Base-by-base conservation (phyloP, 1,140 invertebrate genomes). In the Lethrus apterus region DNA sequence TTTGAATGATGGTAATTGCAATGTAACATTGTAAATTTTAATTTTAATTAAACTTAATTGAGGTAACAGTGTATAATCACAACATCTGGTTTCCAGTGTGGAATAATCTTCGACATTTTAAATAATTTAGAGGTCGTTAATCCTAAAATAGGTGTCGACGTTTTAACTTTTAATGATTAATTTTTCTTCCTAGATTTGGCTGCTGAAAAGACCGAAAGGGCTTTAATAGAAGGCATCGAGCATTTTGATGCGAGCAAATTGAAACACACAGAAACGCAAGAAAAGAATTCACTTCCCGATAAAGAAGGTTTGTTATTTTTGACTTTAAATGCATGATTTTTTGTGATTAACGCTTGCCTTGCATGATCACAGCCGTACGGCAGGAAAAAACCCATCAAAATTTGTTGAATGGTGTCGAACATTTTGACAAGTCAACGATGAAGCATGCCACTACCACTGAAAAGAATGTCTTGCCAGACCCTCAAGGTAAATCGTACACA, bases 201-300 rank as follows among this genome's bases (percentile, higher is more conserved):
- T 35, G 78, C 84, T 31, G 89, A 92, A 65, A 93, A 91, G 69
- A 87, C 75, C 45, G 86, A 90, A 67, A 81, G 89, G 68, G 86
- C 84, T 31, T 68, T 93, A 31, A 79, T 92, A 57, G 82, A 85
- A 59, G 85, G 86, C 34, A 89, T 93, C 55, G 86, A 89, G 65
- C 77, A 76, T 46, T 93, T 93, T 63, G 83, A 92, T 66, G 71
- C 83, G 32, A 78, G 72, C 48, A 82, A 83, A 64, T 71, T 96
- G 66, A 95, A 94, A 70, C 92, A 91, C 63, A 89, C 90, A 15
- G 84, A 91, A 68, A 95, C 92, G 21, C 77, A 89, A 59, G 91
- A 94, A 66, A 96, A 96, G 69, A 92, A 93, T 67, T 80, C 88
- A 31, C 78, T 96, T 57, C 93, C 93, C 32, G 89, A 91, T 65